Evolutionary conservation across 2,113 vertebrate species (phyloP).

Genomic region (Piaya cayana): DNA sequence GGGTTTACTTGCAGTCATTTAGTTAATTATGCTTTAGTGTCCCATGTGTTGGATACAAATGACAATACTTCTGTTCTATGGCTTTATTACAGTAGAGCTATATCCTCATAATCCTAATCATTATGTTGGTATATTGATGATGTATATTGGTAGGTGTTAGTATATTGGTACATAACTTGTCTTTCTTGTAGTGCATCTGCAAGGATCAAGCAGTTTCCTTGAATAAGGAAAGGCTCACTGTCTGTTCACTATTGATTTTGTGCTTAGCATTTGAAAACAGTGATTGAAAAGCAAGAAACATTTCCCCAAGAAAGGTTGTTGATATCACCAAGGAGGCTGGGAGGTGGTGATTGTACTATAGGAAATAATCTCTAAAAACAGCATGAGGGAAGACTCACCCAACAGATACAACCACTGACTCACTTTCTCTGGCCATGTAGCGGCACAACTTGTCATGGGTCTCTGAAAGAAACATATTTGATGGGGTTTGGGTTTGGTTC

Average conservation of each 20-base stretch:
- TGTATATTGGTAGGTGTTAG: background rate
- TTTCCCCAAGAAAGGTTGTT: background rate
- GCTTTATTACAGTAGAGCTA: background rate
- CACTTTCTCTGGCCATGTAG: conserved; percentile 76
- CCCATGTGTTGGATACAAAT: background rate
- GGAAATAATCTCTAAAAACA: background rate
- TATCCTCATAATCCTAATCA: background rate
- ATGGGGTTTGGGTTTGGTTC: background rate
- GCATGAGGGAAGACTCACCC: conserved; percentile 70
- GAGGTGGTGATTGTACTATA: background rate
- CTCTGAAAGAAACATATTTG: conserved; percentile 71
- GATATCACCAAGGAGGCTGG: background rate
- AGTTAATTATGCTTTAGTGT: background rate
- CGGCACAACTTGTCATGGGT: conserved; percentile 77
- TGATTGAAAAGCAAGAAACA: background rate
- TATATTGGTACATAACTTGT: background rate
- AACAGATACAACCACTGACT: conserved; percentile 84
- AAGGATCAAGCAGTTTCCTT: background rate
- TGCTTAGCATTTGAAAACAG: background rate
- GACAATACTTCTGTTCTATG: background rate
- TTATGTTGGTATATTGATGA: background rate
- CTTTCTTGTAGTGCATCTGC: background rate
- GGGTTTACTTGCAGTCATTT: background rate
- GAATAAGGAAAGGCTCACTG: background rate
- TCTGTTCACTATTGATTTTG: background rate